Conservation (phyloP, 37 sponge, comb jelly and placozoan species). For the Haliclona indistincta region DNA sequence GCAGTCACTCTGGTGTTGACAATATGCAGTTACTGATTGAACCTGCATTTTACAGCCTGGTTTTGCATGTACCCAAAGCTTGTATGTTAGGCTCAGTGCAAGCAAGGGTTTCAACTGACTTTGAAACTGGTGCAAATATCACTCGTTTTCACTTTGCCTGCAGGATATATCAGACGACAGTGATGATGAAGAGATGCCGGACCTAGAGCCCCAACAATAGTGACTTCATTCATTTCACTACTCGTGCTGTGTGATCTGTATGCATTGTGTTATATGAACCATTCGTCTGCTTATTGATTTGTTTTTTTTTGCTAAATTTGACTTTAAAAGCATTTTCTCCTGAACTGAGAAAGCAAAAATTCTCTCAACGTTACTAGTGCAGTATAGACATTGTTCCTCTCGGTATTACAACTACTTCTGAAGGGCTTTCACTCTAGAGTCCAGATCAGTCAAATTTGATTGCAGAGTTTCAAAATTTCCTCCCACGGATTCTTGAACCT, state of each 20-base stretch:
- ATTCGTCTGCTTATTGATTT: not conserved
- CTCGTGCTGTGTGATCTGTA: not conserved
- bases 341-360: no score
- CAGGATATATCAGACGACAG: slow-evolving; percentile 41
- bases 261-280: not conserved
- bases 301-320: not conserved
- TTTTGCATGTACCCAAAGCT: not conserved
- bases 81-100: no score
- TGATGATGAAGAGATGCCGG: slow-evolving; percentile 78
- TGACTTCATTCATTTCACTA: not conserved
- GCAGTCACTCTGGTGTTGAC: not conserved
- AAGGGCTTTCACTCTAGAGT: slow-evolving; percentile 28
- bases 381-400: not conserved
- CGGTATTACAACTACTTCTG: not conserved
- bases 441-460: slow-evolving; percentile 33
- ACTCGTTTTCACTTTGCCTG: not conserved
- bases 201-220: slow-evolving; percentile 36
- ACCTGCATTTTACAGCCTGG: not conserved
- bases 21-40: not conserved
- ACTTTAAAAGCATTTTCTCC: not conserved
- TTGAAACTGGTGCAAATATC: not conserved
- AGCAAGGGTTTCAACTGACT: no score
- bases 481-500: slow-evolving; percentile 45
- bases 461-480: slow-evolving; percentile 43
- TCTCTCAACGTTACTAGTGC: not conserved